Base-by-base conservation (phyloP, 2,888 invertebrate genomes). In the Deilephila elpenor region DNA sequence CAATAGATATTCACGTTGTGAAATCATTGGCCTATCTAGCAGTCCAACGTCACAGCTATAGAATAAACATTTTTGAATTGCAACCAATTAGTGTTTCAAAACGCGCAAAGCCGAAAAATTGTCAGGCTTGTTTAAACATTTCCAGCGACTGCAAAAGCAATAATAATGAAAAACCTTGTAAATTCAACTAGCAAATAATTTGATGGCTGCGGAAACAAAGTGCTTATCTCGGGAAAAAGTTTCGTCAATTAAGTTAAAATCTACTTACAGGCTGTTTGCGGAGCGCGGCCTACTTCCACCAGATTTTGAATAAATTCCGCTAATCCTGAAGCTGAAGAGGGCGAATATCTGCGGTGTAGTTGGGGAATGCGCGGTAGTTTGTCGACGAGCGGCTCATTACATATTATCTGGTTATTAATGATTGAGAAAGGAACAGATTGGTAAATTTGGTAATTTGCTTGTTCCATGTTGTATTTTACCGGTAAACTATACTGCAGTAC, bases 221-320 rank as follows among this genome's bases (percentile, higher is more conserved):
- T 67, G 67, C 67, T 67, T 67, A 67, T 67, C 67, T 25, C 67
- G 67, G 44, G 51, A 67, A 67, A 67, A 67, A 67, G 51, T 67
- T 67, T 67, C 67, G 67, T 67, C 67, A 67, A 67, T 67, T 67
- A 67, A 67, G 44, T 67, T 67, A 51, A 67, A 67, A 67, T 51
- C 17, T 51, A 67, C 51, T 67, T 67, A 51, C 25, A 44, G 67
- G 51, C 67, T 67, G 67, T 67, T 67, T 51, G 67, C 25, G 17
- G 67, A 67, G 64, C 37, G 5, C 51, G 67, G 51, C 67, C 44
- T 51, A 51, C 44, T 51, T 67, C 67, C 44, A 20, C 6, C 20
- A 67, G 25, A 67, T 67, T 67, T 67, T 51, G 67, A 67, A 67
- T 67, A 67, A 67, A 67, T 67, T 67, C 67, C 51, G 14, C 51